Base-by-base conservation (phyloP, 2,888 invertebrate species). In the Bugula neritina region DNA sequence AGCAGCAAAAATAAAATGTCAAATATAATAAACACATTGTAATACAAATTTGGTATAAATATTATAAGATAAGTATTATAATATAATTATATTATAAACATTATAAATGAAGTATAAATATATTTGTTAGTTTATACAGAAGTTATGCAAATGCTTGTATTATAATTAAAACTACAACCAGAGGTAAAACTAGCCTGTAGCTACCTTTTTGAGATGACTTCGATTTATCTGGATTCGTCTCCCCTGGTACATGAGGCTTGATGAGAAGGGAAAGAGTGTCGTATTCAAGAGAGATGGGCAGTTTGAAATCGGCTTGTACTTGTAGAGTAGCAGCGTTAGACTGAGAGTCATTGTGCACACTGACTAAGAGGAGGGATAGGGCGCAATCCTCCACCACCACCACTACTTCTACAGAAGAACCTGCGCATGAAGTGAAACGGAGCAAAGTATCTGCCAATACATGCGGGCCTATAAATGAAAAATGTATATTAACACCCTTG, bases 241-340 rank as follows among this genome's bases (percentile, higher is more conserved):
- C 43, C 43, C 43, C 43, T 43, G 43, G 43, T 31, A 31, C 63
- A 34, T 34, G 2, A 17, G 63, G 63, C 27, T 25, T 13, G 2
- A 63, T 63, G 31, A 63, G 63, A 2, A 63, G 63, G 27, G 63
- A 63, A 5, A 63, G 31, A 3, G 63, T 29, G 31, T 63, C 63
- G 27, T 63, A 63, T 10, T 21, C 27, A 29, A 63, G 17, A 2
- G 27, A 13, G 10, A 10, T n/a, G 5, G 63, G 31, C 5, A 63
- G 63, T 5, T 25, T 2, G n/a, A 2, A 29, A 31, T 63, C 25
- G 2, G 31, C 17, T 21, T 27, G 29, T 31, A 63, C 29, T n/a
- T 2, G 10, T 2, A 63, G 21, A 63, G 29, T 34, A 34, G 63
- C 63, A 63, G 31, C 27, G 31, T 34, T 25, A 31, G 63, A 63